Percentiles rank a stretch among this genome's conserved stretches.
Conservation (phyloP, 2,113 vertebrate genomes). For the Ranitomeya variabilis region DNA sequence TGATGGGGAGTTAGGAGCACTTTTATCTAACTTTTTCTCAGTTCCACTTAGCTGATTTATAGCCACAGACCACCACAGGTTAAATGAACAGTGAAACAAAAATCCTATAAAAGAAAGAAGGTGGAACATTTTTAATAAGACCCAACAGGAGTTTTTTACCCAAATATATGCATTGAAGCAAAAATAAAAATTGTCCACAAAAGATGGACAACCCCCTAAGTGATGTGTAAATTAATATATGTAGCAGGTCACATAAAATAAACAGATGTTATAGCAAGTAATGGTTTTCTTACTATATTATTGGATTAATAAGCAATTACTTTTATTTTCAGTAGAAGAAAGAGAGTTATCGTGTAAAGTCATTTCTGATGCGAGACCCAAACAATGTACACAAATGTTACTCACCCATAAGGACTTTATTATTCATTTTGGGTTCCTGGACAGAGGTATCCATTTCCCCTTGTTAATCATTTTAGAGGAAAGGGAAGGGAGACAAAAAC, state of each 20-base stretch:
- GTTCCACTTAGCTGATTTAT: too few relatives aligned
- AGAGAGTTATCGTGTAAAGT: constrained; percentile 1
- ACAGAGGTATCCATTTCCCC: constrained; percentile 47
- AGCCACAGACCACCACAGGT: too few relatives aligned
- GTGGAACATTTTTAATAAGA: too few relatives aligned
- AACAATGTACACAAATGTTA: background rate
- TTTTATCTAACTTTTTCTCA: too few relatives aligned
- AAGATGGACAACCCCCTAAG: too few relatives aligned
- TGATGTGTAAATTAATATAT: background rate
- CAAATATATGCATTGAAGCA: too few relatives aligned
- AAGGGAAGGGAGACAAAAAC: constrained; percentile 52
- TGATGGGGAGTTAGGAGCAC: too few relatives aligned
- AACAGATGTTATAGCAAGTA: background rate
- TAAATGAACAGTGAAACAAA: too few relatives aligned
- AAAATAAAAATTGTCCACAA: too few relatives aligned
- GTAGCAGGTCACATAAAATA: background rate
- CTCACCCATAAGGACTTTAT: constrained; percentile 42
- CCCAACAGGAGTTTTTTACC: too few relatives aligned
- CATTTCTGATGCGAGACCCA: constrained; percentile 5
- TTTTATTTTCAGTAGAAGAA: constrained; percentile 13
- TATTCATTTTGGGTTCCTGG: constrained; percentile 19
- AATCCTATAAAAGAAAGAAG: too few relatives aligned
- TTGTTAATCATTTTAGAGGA: constrained; percentile 54
- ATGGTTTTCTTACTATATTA: background rate
- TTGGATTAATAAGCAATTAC: background rate